phyloP scores from a whole-genome alignment of 2,113 vertebrate species.

The Oceanodroma tethys region DNA sequence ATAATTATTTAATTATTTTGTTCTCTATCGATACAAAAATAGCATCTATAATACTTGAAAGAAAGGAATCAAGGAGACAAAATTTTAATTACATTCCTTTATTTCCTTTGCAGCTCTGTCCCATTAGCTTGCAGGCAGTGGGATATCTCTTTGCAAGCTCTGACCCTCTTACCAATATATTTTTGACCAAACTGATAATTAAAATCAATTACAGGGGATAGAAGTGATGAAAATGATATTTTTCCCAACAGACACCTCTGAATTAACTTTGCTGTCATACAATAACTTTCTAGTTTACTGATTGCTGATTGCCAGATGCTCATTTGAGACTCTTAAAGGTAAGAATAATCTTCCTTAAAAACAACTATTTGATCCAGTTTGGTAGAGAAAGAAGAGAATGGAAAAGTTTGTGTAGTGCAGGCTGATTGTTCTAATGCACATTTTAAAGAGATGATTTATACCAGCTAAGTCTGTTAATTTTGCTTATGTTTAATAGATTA shows the following conservation, averaged over 20 bases:
- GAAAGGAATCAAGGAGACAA: neutral
- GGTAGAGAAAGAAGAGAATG: neutral
- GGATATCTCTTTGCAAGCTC: conserved; percentile 26
- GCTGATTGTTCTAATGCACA: neutral
- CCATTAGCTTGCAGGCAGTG: conserved; percentile 36
- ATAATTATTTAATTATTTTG: neutral
- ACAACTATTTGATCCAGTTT: neutral
- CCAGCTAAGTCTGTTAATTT: neutral
- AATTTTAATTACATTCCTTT: conserved; percentile 58
- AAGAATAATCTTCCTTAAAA: neutral
- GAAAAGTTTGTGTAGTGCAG: neutral
- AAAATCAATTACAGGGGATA: conserved; percentile 39
- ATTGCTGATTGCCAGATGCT: neutral
- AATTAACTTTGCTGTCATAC: conserved; percentile 31
- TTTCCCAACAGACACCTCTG: neutral
- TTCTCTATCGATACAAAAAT: conserved; percentile 13
- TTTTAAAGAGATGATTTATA: neutral
- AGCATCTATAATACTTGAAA: neutral
- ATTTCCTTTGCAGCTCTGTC: conserved; percentile 53
- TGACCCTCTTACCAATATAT: conserved; percentile 41
- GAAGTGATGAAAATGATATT: conserved; percentile 8
- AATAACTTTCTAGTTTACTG: neutral
- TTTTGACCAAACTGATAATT: conserved; percentile 44
- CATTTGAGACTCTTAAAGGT: neutral
- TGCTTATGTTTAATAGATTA: neutral